Evolutionary conservation across 2,888 invertebrate genomes (phyloP).

Genomic region (Petrolisthes cinctipes): DNA sequence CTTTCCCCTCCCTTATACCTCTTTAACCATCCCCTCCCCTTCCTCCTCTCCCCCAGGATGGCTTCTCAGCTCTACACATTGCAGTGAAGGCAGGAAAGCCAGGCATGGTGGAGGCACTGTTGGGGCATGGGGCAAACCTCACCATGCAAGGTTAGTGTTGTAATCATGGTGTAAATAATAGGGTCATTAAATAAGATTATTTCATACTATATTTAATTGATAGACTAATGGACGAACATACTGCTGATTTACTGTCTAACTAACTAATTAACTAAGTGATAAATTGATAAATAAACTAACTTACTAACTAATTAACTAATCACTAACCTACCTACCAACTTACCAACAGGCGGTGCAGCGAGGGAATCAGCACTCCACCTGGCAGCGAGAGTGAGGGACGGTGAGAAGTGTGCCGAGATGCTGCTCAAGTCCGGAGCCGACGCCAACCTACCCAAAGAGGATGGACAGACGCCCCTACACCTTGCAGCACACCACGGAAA

Average conservation of each 20-base stretch:
- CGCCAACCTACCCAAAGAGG: constrained; percentile 93
- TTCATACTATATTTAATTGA: too few species aligned
- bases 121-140: constrained; percentile 97
- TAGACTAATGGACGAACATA: too few species aligned
- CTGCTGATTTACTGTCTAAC: too few species aligned
- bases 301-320: too few species aligned
- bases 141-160: constrained; percentile 82
- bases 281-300: too few species aligned
- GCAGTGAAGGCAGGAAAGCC: constrained; percentile 96
- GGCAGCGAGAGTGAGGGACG: constrained; percentile 92
- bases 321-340: too few species aligned
- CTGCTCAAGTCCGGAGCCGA: constrained; percentile 97
- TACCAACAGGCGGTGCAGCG: constrained; percentile 79
- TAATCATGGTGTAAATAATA: too few species aligned
- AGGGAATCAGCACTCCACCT: constrained; percentile 97
- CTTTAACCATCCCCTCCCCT: constrained; percentile 29
- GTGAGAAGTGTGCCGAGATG: constrained; percentile 95
- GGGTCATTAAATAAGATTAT: neutral
- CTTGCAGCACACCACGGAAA: constrained; percentile 95
- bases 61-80: constrained; percentile 97
- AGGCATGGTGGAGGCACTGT: constrained; percentile 91
- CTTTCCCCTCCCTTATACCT: neutral
- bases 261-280: too few species aligned
- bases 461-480: constrained; percentile 97
- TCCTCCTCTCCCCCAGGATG: constrained; percentile 78